A percentile compares a stretch with the other conserved stretches of the same genome.
phyloP scores from a whole-genome alignment of 2,888 invertebrate genomes.

The Ferrisia virgata region DNA sequence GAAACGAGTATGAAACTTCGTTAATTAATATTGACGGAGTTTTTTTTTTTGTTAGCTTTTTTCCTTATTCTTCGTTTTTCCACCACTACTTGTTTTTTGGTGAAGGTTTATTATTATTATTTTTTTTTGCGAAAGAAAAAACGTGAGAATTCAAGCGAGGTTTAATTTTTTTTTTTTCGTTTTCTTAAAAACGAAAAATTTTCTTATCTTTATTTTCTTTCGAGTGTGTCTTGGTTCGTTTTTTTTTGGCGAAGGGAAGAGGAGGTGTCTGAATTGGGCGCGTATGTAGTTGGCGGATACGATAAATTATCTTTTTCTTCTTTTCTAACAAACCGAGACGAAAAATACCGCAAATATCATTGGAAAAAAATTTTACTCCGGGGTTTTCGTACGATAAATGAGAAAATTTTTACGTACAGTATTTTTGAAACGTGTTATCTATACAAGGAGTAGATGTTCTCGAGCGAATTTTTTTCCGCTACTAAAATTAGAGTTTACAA shows the following conservation, averaged over 20 bases:
- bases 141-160: not conserved
- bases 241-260: no score
- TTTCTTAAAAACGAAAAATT: not conserved
- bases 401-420: not conserved
- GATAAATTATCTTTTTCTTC: not conserved
- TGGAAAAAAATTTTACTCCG: not conserved
- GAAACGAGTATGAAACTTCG: slow-evolving; percentile 5
- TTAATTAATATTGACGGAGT: not conserved
- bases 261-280: not conserved
- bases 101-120: not conserved
- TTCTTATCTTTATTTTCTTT: not conserved
- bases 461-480: not conserved
- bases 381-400: not conserved
- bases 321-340: not conserved
- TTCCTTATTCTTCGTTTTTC: not conserved
- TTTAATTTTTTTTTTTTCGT: not conserved
- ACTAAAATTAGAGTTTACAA: not conserved
- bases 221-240: not conserved
- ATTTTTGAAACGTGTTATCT: not conserved
- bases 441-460: not conserved
- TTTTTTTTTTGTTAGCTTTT: no score
- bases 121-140: not conserved
- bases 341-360: not conserved
- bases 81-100: not conserved
- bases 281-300: not conserved